Conservation (phyloP, 2,888 invertebrate species). For the Sabatieria punctata region DNA sequence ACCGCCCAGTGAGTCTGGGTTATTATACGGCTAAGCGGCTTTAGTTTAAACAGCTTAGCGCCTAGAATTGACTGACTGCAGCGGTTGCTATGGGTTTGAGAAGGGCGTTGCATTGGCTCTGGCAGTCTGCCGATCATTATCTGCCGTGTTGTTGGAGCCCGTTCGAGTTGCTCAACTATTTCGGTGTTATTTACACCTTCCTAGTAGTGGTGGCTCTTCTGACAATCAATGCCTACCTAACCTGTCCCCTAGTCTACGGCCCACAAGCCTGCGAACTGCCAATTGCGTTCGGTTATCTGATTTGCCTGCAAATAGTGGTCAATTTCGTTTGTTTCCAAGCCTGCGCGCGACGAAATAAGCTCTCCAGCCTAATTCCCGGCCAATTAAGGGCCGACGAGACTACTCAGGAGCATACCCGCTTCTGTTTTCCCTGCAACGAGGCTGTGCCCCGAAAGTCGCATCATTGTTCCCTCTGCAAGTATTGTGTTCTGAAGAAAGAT, state of each 20-base stretch:
- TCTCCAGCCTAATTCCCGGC: not conserved
- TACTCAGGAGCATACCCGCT: constrained; percentile 17
- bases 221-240: not conserved
- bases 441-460: not conserved
- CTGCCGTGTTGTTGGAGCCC: too few species aligned
- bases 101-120: too few species aligned
- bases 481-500: constrained; percentile 29
- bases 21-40: too few species aligned
- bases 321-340: constrained; percentile 4
- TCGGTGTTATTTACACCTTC: not conserved
- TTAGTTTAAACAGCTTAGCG: too few species aligned
- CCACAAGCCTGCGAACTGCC: not conserved
- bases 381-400: not conserved
- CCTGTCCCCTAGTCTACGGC: not conserved
- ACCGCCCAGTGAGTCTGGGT: too few species aligned
- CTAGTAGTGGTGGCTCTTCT: not conserved
- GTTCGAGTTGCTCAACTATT: too few species aligned
- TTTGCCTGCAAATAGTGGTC: not conserved
- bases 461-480: not conserved
- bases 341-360: not conserved
- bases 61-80: too few species aligned
- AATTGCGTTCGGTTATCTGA: not conserved
- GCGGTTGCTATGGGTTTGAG: too few species aligned
- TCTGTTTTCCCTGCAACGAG: constrained; percentile 25
- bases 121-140: too few species aligned